These are phyloP conservation scores for Macrophya annulata DNA, from an alignment of 2,888 invertebrate genomes.

Conservation along the genomic window DNA sequence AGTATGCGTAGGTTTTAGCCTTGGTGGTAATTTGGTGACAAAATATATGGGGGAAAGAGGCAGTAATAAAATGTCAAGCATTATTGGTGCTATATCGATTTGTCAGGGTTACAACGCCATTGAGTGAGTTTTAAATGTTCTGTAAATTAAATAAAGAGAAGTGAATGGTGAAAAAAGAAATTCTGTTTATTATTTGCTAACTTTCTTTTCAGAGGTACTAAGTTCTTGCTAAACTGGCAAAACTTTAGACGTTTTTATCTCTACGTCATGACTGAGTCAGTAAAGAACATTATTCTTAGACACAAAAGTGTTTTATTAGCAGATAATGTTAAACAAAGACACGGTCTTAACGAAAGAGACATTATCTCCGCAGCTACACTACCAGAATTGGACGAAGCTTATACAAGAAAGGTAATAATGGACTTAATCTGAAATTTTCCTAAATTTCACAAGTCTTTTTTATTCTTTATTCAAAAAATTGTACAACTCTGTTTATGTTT, in stretches of 20 bases:
- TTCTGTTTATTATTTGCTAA: background rate
- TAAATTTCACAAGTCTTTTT: background rate
- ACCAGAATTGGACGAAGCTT: slow-evolving; percentile 94
- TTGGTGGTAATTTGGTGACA: slow-evolving; percentile 96
- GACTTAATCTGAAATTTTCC: background rate
- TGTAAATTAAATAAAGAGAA: background rate
- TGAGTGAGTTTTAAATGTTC: slow-evolving; percentile 85
- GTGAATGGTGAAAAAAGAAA: background rate
- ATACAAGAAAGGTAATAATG: slow-evolving; percentile 83
- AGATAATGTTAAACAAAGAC: slow-evolving; percentile 86
- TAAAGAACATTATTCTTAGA: slow-evolving; percentile 92
- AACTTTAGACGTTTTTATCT: slow-evolving; percentile 94
- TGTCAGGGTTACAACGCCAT: slow-evolving; percentile 97
- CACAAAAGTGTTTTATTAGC: slow-evolving; percentile 90
- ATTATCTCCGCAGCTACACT: slow-evolving; percentile 94
- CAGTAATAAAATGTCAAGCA: slow-evolving; percentile 84
- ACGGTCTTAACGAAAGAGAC: slow-evolving; percentile 88
- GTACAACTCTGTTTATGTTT: no score
- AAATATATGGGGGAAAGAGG: slow-evolving; percentile 93
- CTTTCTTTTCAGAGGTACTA: slow-evolving; percentile 86
- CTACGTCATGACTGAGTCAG: slow-evolving; percentile 96
- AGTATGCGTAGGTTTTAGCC: slow-evolving; percentile 94
- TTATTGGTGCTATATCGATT: slow-evolving; percentile 94
- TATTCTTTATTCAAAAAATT: background rate
- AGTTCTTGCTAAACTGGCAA: slow-evolving; percentile 92